Conservation (phyloP, 2,888 invertebrate genomes). For the Xylota segnis region DNA sequence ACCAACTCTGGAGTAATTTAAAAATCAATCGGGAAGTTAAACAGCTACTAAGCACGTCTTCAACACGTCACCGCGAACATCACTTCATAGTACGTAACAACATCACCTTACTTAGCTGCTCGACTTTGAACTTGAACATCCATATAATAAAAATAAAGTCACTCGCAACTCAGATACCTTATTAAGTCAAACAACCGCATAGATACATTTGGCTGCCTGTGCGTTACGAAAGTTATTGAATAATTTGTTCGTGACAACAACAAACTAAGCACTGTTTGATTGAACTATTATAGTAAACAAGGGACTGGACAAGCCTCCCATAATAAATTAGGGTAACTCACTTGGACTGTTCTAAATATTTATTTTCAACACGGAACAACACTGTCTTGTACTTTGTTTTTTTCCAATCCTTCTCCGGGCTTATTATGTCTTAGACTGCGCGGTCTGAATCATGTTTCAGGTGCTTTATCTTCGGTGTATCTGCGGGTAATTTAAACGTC, state of each 20-base stretch:
- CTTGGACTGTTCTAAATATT: background rate
- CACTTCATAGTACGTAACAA: background rate
- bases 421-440: slow-evolving; percentile 21
- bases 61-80: slow-evolving; percentile 3
- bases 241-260: background rate
- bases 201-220: slow-evolving; percentile 27
- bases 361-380: background rate
- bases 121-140: slow-evolving; percentile 48
- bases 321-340: slow-evolving; percentile 13
- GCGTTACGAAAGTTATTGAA: slow-evolving; percentile 20
- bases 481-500: slow-evolving; percentile 19
- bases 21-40: slow-evolving; percentile 4
- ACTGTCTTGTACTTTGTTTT: too few species aligned
- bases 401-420: background rate
- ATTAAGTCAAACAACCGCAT: background rate
- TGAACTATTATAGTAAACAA: slow-evolving; percentile 3
- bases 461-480: background rate
- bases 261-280: background rate
- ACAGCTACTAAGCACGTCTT: background rate
- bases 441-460: slow-evolving; percentile 8
- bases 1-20: background rate
- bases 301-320: slow-evolving; percentile 32
- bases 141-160: background rate
- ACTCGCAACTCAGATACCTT: background rate
- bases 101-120: slow-evolving; percentile 2